These are phyloP conservation scores for Beris morrisii DNA, from an alignment of 2,888 invertebrate species.

Conservation along the genomic window DNA sequence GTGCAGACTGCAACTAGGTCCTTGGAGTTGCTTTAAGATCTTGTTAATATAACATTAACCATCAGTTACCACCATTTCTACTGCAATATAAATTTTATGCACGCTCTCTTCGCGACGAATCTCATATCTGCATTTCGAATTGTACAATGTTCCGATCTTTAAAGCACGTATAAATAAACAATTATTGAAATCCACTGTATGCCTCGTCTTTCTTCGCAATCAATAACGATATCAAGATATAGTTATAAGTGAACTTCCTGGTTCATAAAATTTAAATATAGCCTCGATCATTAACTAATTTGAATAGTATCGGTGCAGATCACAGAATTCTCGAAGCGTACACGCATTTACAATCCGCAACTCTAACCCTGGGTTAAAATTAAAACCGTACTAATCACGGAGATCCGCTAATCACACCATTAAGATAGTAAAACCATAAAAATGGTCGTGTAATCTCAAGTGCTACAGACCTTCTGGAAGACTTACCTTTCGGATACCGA, in stretches of 20 bases:
- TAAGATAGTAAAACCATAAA: slow-evolving; percentile 37
- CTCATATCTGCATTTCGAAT: too few relatives aligned
- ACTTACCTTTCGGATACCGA: background rate
- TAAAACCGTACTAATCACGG: slow-evolving; percentile 32
- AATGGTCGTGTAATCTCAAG: slow-evolving; percentile 30
- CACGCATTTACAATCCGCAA: slow-evolving; percentile 16
- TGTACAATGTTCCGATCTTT: too few relatives aligned
- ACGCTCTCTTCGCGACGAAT: too few relatives aligned
- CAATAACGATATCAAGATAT: slow-evolving; percentile 26
- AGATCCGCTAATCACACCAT: slow-evolving; percentile 35
- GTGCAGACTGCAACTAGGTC: too few relatives aligned
- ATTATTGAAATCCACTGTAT: too few relatives aligned
- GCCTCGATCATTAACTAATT: slow-evolving; percentile 28
- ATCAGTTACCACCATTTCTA: too few relatives aligned
- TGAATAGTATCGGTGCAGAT: slow-evolving; percentile 30
- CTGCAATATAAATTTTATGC: too few relatives aligned
- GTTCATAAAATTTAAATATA: slow-evolving; percentile 22
- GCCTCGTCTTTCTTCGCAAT: slow-evolving; percentile 1
- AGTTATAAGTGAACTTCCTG: slow-evolving; percentile 28
- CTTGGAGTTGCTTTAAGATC: too few relatives aligned
- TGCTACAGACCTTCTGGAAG: slow-evolving; percentile 30
- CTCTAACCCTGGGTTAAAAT: slow-evolving; percentile 18
- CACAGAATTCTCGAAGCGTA: slow-evolving; percentile 6
- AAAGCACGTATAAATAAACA: too few relatives aligned
- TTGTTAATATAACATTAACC: too few relatives aligned